A percentile compares a stretch with the other conserved stretches of the same genome.
phyloP scores from a whole-genome alignment of 2,888 invertebrate species.

The Anodontia alba region DNA sequence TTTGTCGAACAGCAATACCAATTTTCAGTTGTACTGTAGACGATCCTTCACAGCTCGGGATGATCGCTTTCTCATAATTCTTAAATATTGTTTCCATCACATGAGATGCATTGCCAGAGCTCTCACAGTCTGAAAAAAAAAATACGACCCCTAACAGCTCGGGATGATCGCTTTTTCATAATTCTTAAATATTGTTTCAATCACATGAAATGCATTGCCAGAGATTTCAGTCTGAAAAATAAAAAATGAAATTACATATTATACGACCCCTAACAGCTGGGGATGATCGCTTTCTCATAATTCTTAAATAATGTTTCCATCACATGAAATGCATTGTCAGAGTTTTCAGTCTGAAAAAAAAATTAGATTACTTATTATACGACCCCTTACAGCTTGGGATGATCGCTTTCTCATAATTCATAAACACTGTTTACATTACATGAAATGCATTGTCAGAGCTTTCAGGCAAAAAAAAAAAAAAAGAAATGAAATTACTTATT shows the following conservation, averaged over 20 bases:
- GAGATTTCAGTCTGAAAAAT: no score
- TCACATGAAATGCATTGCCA: background rate
- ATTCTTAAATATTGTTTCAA: conserved; percentile 42
- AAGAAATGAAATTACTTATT: no score
- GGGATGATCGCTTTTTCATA: conserved; percentile 56
- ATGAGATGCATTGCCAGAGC: background rate
- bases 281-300: conserved; percentile 52
- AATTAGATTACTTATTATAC: no score
- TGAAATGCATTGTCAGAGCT: background rate
- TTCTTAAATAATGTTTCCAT: conserved; percentile 42
- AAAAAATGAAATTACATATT: no score
- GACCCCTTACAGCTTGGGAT: conserved; percentile 53
- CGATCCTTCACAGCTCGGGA: conserved; percentile 49
- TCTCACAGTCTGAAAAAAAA: background rate
- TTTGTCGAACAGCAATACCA: conserved; percentile 64
- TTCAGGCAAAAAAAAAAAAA: no score
- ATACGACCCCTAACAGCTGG: conserved; percentile 43
- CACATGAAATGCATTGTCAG: background rate
- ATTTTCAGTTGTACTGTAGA: conserved; percentile 49
- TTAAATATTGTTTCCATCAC: conserved; percentile 35
- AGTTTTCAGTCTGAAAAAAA: background rate
- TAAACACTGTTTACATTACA: conserved; percentile 32
- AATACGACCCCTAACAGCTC: conserved; percentile 48
- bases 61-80: conserved; percentile 51
- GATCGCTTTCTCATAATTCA: conserved; percentile 51